Evolutionary conservation across 2,888 invertebrate species (phyloP), one percentile per base, ranked within the genome.

Genomic region (Conops quadrifasciatus): DNA sequence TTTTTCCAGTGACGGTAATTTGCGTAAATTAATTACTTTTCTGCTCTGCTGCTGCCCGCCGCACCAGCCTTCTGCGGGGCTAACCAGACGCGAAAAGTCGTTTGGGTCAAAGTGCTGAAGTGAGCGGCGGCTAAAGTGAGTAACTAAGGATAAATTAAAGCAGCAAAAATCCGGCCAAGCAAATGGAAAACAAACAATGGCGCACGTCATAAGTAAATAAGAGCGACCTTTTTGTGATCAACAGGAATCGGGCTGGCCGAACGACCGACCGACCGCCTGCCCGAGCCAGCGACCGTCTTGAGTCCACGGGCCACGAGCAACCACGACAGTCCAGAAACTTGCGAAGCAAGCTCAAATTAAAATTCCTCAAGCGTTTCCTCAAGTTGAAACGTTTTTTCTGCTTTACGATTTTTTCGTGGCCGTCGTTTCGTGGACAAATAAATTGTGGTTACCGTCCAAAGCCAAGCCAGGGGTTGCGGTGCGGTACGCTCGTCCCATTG

Each of bases 71-170:
- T n/a, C 51, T 16, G 19, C 15, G 53, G 62, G 26, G 1, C 28
- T 43, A 30, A 53, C 15, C 45, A 63, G 24, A 56, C 28, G 49
- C 36, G 36, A 47, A 47, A 62, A 60, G 60, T 67, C 58, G 62
- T 73, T 74, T 80, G 81, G 80, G 80, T 81, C 80, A 79, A 82
- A 81, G 79, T 81, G 83, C 81, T 81, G 80, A 81, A 81, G 80
- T n/a, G n/a, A n/a, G n/a, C n/a, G n/a, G 79, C 79, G 78, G 77
- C 75, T 72, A 73, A 74, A 73, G 72, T 71, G 73, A 72, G 36
- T 7, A 36, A 36, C 36, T n/a, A n/a, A 36, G 72, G 72, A 68
- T 70, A 71, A 65, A 66, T 56, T 47, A 49, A 66, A 51, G 43
- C 16, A 51, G 43, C 45, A 47, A 59, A 67, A 67, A 24, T 28